phyloP scores from a whole-genome alignment of 92 coral and sea anemone genomes.

The Anthopleura xanthogrammica region DNA sequence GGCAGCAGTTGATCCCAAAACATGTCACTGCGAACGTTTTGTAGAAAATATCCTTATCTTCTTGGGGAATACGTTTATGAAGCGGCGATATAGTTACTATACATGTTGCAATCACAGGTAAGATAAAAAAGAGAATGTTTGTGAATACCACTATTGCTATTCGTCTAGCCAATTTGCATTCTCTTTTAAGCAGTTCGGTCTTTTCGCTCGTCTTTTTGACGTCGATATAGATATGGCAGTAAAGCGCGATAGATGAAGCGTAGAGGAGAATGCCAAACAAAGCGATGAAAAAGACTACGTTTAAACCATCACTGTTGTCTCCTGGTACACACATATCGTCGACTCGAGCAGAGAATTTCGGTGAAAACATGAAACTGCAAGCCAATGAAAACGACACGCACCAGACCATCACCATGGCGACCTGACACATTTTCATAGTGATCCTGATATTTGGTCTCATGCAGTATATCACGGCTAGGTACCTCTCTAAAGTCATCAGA shows the following conservation, averaged over 20 bases:
- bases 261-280: constrained; percentile 11
- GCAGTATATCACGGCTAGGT: constrained; percentile 37
- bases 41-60: background rate
- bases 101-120: constrained; percentile 17
- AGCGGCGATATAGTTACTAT: background rate
- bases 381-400: background rate
- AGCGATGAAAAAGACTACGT: background rate
- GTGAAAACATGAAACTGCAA: constrained; percentile 20
- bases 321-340: constrained; percentile 35
- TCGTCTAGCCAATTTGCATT: constrained; percentile 30
- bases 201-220: constrained; percentile 21
- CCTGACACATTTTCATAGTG: background rate
- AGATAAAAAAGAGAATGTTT: constrained; percentile 31
- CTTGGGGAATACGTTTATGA: background rate
- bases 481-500: constrained; percentile 43
- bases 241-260: constrained; percentile 11
- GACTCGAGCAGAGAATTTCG: background rate
- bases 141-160: constrained; percentile 37
- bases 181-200: constrained; percentile 22
- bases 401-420: background rate
- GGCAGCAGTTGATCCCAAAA: constrained; percentile 9
- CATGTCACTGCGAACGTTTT: constrained; percentile 3
- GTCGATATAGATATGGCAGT: constrained; percentile 37
- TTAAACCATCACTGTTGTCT: constrained; percentile 1
- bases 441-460: constrained; percentile 29